phyloP scores from a whole-genome alignment of 2,888 invertebrate species.

The Metellina segmentata region DNA sequence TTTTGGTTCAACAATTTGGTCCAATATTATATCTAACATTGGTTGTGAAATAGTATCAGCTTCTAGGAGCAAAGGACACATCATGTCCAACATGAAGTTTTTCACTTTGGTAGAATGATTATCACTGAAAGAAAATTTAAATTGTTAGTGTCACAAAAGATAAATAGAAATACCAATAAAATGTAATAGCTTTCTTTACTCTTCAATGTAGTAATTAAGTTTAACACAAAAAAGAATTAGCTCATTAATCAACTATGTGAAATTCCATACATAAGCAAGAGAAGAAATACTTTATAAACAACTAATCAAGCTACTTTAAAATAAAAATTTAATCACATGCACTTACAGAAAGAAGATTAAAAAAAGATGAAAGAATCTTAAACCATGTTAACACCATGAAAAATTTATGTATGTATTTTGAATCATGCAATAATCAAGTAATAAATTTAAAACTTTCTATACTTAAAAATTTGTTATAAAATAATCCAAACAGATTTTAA shows the following conservation, averaged over 20 bases:
- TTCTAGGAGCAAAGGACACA: conserved; percentile 96
- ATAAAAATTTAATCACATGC: too few relatives aligned
- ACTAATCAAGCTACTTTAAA: too few relatives aligned
- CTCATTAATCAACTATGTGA: too few relatives aligned
- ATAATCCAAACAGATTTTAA: not conserved
- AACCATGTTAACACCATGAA: not conserved
- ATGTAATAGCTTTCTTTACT: not conserved
- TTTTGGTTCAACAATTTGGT: conserved; percentile 94
- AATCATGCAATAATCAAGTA: not conserved
- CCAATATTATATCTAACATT: conserved; percentile 94
- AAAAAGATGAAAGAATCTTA: not conserved
- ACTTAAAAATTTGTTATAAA: not conserved
- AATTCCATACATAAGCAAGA: too few relatives aligned
- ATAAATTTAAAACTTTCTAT: not conserved
- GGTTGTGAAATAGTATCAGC: conserved; percentile 97
- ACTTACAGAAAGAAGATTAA: too few relatives aligned
- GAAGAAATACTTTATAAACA: too few relatives aligned
- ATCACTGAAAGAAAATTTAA: conserved; percentile 82
- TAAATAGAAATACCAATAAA: not conserved
- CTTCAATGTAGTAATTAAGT: too few relatives aligned
- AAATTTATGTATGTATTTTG: not conserved
- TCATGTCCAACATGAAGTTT: conserved; percentile 97
- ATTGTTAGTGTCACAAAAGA: not conserved
- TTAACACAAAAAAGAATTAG: too few relatives aligned
- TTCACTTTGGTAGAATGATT: conserved; percentile 98